Evolutionary conservation across 2,113 vertebrate species (phyloP).

Genomic region (Formicarius rufipectus): DNA sequence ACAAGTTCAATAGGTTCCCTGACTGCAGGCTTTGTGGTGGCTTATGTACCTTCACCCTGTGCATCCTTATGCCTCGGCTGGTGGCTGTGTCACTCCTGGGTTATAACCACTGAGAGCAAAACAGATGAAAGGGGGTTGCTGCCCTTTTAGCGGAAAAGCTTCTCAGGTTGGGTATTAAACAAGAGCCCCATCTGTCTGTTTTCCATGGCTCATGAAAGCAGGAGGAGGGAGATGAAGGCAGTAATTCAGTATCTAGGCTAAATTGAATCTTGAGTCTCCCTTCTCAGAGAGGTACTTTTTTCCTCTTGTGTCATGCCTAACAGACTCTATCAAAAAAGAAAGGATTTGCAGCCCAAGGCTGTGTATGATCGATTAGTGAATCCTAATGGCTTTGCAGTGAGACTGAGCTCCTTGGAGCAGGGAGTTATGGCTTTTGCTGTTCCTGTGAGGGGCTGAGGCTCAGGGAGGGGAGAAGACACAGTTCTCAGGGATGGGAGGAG

Average conservation of each 20-base stretch:
- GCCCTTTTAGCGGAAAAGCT: conserved; percentile 47
- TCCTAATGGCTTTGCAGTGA: neutral
- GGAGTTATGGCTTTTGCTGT: neutral
- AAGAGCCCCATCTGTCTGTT: conserved; percentile 61
- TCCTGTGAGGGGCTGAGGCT: neutral
- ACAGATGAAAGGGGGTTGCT: conserved; percentile 47
- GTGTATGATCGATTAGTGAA: neutral
- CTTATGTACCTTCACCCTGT: neutral
- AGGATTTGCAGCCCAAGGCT: conserved; percentile 19
- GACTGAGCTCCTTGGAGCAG: neutral
- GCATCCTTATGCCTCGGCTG: conserved; percentile 52
- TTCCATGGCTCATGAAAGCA: neutral
- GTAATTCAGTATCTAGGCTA: conserved; percentile 6
- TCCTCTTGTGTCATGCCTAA: neutral
- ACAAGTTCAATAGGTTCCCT: conserved; percentile 22
- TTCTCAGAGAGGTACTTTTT: conserved; percentile 6
- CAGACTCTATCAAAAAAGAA: neutral
- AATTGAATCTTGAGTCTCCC: conserved; percentile 20
- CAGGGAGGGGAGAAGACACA: neutral
- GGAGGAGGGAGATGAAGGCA: neutral
- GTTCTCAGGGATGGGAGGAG: neutral
- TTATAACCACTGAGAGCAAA: neutral
- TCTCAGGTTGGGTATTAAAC: conserved; percentile 47
- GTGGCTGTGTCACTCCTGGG: conserved; percentile 10
- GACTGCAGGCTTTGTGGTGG: conserved; percentile 6